These are phyloP conservation scores for Heliconius congener DNA, from an alignment of 1,140 invertebrate species.

Conservation along the genomic window DNA sequence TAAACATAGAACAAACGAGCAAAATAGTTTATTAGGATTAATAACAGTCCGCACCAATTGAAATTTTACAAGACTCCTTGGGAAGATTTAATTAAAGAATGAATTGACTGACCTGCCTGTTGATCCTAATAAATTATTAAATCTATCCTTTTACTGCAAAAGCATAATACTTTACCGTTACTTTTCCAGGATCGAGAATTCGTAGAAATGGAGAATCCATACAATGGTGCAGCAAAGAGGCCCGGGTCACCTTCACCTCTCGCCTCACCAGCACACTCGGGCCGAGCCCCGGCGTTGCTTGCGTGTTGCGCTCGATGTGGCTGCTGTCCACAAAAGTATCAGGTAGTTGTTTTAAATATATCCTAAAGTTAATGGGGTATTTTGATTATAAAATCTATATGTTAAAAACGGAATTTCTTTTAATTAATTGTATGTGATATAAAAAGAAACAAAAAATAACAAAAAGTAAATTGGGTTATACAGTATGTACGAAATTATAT, in stretches of 20 bases:
- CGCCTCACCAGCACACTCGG: conserved; percentile 93
- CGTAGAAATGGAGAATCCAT: conserved; percentile 96
- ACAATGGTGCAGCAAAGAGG: conserved; percentile 94
- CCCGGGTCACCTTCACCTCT: conserved; percentile 92
- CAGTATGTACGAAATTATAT: not conserved
- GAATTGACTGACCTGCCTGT: too few species aligned
- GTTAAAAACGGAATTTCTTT: too few species aligned
- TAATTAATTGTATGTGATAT: too few species aligned
- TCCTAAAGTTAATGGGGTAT: not conserved
- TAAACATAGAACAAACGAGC: too few species aligned
- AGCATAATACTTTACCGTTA: not conserved
- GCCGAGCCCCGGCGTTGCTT: conserved; percentile 88
- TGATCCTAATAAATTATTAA: too few species aligned
- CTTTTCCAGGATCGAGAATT: conserved; percentile 95
- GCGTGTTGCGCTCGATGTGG: conserved; percentile 88
- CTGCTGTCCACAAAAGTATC: conserved; percentile 94
- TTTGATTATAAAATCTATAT: not conserved
- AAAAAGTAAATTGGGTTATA: too few species aligned
- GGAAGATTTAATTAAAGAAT: too few species aligned
- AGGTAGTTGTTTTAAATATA: conserved; percentile 80
- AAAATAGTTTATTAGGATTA: too few species aligned
- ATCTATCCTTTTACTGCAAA: too few species aligned
- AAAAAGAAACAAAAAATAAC: too few species aligned
- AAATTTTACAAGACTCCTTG: too few species aligned
- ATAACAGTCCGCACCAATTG: too few species aligned